These are phyloP conservation scores for Drosophila robusta DNA, from an alignment of 2,888 invertebrate genomes.

Conservation along the genomic window DNA sequence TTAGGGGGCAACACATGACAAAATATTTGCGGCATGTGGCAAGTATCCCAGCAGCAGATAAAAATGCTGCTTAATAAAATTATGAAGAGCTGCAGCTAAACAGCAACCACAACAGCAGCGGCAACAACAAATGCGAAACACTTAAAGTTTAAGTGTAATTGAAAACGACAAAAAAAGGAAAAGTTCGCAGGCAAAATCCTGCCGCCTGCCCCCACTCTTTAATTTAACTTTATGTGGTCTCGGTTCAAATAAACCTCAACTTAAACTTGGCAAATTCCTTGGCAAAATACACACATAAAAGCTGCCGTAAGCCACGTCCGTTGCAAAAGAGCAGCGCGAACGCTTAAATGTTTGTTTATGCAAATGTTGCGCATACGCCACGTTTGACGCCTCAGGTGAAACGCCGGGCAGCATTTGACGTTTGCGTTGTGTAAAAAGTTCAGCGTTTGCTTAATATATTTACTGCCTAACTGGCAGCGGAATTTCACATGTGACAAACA, in stretches of 20 bases:
- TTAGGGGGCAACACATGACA: constrained; percentile 23
- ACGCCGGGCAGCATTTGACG: constrained; percentile 26
- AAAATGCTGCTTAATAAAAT: constrained; percentile 59
- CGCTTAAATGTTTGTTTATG: constrained; percentile 57
- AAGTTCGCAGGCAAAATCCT: constrained; percentile 22
- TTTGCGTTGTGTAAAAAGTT: constrained; percentile 33
- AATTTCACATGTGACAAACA: constrained; percentile 16
- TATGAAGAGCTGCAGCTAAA: constrained; percentile 51
- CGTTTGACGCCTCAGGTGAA: constrained; percentile 54
- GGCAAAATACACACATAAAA: constrained; percentile 23
- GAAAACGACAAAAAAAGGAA: constrained; percentile 55
- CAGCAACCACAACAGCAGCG: constrained; percentile 8
- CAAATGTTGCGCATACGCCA: constrained; percentile 63
- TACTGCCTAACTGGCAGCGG: constrained; percentile 32
- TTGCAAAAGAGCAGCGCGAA: constrained; percentile 46
- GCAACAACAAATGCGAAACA: constrained; percentile 39
- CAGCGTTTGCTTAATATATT: constrained; percentile 36
- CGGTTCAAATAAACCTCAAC: constrained; percentile 55
- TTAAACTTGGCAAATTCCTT: constrained; percentile 47
- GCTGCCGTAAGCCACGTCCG: constrained; percentile 45
- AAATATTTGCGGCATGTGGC: constrained; percentile 65
- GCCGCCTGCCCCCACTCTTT: constrained; percentile 18
- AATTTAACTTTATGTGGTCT: constrained; percentile 71
- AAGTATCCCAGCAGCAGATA: constrained; percentile 50
- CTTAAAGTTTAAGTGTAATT: constrained; percentile 68